Base-by-base conservation (phyloP, 2,888 invertebrate species). In the Drosophila mulleri region DNA sequence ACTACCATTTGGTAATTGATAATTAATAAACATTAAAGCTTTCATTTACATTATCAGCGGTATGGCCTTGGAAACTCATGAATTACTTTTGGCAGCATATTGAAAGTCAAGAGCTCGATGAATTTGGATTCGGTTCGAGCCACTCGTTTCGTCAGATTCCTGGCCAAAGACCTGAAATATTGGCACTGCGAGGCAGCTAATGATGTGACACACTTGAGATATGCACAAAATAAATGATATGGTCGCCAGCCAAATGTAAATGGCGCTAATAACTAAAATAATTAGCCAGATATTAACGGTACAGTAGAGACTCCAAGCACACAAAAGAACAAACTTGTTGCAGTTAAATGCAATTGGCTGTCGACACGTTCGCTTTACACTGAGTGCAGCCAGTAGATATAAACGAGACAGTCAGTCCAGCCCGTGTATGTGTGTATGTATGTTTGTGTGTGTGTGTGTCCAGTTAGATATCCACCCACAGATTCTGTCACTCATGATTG, bases 401-500 rank as follows among this genome's bases (percentile, higher is more conserved):
- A 35, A 44, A 26, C 37, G 26, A 37, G 66, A 23, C 39, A 14
- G 48, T 9, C n/a, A 26, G 9, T 2, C 37, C 29, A n/a, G 44
- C 44, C 7, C 23, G 4, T 23, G 23, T 8, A n/a, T 37, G 26
- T 4, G 26, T 3, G 26, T 26, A 3, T 3, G 26, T 26, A 7
- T 29, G 32, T 32, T 11, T 32, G 16, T 16, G 18, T 4, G 41
- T 59, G 12, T 52, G 8, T 53, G 71, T 62, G 67, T 60, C 59
- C 64, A 44, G 68, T 14, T 48, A 71, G 75, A 77, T 80, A 67
- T 75, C 69, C 81, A 75, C 86, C 86, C 86, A 85, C 82, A 60
- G 72, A 85, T 82, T 69, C 83, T 82, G 82, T 85, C 81, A 84
- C 71, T 81, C 85, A 67, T 56, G 66, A 60, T 37, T 71, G 78